Percentiles rank a stretch among this genome's conserved stretches.
These are phyloP conservation scores for Listrodromus nycthemerus DNA, from an alignment of 2,888 invertebrate species.

Conservation along the genomic window DNA sequence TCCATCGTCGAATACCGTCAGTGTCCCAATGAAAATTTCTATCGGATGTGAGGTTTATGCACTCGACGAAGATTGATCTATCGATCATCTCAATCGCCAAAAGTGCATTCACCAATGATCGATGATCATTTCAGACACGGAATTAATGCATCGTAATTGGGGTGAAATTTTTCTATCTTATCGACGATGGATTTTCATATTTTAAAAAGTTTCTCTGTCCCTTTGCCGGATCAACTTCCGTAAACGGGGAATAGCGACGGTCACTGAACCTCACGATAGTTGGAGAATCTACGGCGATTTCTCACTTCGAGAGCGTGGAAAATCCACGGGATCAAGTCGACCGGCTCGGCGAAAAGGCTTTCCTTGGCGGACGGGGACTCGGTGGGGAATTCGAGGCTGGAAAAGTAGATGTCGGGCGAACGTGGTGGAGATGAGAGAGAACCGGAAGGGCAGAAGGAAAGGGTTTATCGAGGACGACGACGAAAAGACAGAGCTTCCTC, in stretches of 20 bases:
- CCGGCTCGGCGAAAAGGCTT: conserved; percentile 51
- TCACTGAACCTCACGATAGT: background rate
- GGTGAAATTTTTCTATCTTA: background rate
- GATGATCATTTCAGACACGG: background rate
- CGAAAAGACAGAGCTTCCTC: conserved; percentile 50
- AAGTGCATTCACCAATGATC: background rate
- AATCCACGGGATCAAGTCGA: conserved; percentile 47
- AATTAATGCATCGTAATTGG: background rate
- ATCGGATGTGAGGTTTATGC: conserved; percentile 13
- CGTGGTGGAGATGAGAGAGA: background rate
- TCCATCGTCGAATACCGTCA: conserved; percentile 1
- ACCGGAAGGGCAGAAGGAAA: conserved; percentile 36
- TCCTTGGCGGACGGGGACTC: conserved; percentile 46
- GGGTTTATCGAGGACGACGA: conserved; percentile 51
- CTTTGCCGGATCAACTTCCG: background rate
- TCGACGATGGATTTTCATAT: background rate
- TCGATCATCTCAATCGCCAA: background rate
- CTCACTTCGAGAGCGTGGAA: conserved; percentile 11
- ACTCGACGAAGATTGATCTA: conserved; percentile 4
- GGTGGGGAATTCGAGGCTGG: conserved; percentile 54
- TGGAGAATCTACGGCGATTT: conserved; percentile 6
- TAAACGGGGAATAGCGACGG: background rate
- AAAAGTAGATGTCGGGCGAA: conserved; percentile 19
- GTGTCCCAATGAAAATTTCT: conserved; percentile 3
- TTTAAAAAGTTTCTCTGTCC: conserved; percentile 2